Conservation (phyloP, 2,888 invertebrate species). For the Drosophila algonquin region DNA sequence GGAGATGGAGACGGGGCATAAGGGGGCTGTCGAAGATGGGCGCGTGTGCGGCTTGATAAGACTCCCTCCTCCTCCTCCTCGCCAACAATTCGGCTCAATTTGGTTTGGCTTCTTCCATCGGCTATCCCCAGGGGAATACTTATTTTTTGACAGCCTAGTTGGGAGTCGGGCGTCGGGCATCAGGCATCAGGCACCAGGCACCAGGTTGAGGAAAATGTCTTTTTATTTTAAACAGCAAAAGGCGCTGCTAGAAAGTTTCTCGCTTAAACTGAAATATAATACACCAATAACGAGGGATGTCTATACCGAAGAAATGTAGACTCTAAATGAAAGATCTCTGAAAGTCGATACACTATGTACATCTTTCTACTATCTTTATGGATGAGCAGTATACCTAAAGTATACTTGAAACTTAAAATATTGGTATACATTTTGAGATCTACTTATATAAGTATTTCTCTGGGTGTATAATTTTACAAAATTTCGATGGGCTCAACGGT, state of each 20-base stretch:
- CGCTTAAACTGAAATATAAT: not conserved
- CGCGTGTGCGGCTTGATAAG: slow-evolving; percentile 75
- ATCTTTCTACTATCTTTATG: too few relatives aligned
- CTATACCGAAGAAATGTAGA: not conserved
- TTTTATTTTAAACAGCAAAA: not conserved
- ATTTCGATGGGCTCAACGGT: too few relatives aligned
- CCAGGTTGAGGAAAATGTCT: not conserved
- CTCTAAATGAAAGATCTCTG: not conserved
- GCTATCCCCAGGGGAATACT: slow-evolving; percentile 11
- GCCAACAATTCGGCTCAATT: slow-evolving; percentile 56
- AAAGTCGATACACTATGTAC: too few relatives aligned
- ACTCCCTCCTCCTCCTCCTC: slow-evolving; percentile 5
- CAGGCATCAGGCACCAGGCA: not conserved
- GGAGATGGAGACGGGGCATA: not conserved
- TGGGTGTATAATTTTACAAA: too few relatives aligned
- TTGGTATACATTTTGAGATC: too few relatives aligned
- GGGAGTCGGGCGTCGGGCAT: not conserved
- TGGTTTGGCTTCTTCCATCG: slow-evolving; percentile 45
- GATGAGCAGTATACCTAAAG: too few relatives aligned
- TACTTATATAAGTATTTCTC: too few relatives aligned
- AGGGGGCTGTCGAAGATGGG: slow-evolving; percentile 50
- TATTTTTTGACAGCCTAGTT: slow-evolving; percentile 53
- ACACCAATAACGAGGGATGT: not conserved
- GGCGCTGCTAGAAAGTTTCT: not conserved
- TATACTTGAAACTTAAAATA: too few relatives aligned